Evolutionary conservation across 1,140 invertebrate species (phyloP), one percentile per base, ranked within the genome.

Genomic region (Drosophila kikkawai): DNA sequence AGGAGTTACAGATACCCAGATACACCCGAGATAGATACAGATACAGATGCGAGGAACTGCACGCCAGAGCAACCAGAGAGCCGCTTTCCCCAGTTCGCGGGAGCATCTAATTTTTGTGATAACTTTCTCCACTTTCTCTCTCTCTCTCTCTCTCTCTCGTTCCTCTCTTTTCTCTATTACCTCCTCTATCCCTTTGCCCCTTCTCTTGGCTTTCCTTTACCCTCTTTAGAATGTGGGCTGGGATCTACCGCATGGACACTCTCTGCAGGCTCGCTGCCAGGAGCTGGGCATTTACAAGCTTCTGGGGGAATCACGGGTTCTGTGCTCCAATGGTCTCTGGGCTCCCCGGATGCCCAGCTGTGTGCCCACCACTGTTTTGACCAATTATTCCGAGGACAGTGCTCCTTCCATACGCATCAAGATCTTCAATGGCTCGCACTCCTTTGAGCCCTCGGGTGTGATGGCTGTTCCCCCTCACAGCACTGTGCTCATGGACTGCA

Each of bases 221-320:
- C 47, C 19, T 17, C 45, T 3, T 17, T 71, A 93, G 92, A 93
- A 91, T 63, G 91, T 93, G 59, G 92, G 92, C 75, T 93, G 92
- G 92, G 92, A 93, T 76, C 79, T 93, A 55, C 92, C 95, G 26
- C 95, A 96, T 90, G 95, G 95, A n/a, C 95, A 96, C 22, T 94
- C 94, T 65, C 94, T 97, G 48, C 94, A 94, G 86, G 93, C 95
- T 1, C 94, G 97, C 60, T 98, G 97, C 93, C 94, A 95, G 59
- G 96, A 97, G 82, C 93, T 97, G 60, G 97, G 97, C 13, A 94
- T 96, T 73, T 97, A 97, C 92, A 97, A 97, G 92, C 94, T 98
- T 70, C 92, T 96, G 57, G 95, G 97, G 61, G 94, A 96, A 79
- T 93, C 95, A 15, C 91, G 93, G 66, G 93, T 96, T 3, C 94